Conservation (phyloP, 2,113 vertebrate species). For the Marmota monax region DNA sequence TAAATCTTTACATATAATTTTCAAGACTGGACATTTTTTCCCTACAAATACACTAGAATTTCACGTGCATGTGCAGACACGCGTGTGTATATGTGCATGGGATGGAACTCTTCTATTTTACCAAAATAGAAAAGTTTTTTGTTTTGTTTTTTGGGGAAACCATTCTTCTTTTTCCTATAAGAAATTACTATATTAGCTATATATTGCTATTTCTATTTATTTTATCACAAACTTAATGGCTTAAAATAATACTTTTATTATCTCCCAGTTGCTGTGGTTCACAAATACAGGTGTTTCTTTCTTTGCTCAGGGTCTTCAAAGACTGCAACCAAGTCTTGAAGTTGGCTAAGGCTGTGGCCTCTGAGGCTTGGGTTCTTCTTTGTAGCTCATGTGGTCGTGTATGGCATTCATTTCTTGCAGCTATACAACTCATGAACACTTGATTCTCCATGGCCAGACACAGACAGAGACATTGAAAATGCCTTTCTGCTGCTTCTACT, state of each 20-base stretch:
- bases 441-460: not conserved
- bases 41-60: not conserved
- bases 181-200: not conserved
- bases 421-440: not conserved
- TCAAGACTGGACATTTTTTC: not conserved
- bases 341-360: not conserved
- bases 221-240: not conserved
- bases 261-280: not conserved
- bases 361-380: not conserved
- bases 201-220: not conserved
- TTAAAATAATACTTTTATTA: slow-evolving; percentile 13
- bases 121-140: not conserved
- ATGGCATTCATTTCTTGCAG: not conserved
- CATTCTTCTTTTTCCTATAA: not conserved
- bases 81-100: not conserved
- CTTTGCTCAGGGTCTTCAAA: not conserved
- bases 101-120: not conserved
- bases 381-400: not conserved
- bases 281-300: not conserved
- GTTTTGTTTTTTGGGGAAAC: not conserved
- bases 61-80: not conserved
- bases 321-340: not conserved
- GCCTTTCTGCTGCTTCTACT: not conserved
- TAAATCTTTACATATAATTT: not conserved
- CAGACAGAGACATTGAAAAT: too few species aligned